A percentile compares a stretch with the other conserved stretches of the same genome.
Conservation (phyloP, 2,888 invertebrate genomes). For the Apamea sordens region DNA sequence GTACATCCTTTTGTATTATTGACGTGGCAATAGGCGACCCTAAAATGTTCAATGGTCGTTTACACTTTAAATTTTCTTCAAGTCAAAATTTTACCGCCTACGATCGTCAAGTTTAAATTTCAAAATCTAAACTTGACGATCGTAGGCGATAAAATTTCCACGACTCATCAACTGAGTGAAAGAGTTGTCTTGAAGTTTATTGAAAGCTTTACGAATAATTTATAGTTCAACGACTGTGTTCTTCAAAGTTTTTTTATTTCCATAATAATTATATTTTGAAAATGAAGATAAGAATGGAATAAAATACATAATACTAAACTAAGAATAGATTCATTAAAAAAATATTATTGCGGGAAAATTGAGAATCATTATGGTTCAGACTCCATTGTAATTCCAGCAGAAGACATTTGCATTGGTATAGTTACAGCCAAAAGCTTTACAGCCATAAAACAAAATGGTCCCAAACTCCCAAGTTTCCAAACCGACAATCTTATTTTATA, state of each 20-base stretch:
- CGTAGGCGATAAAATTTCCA: slow-evolving; percentile 21
- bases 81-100: not conserved
- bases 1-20: not conserved
- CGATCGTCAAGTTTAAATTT: too few relatives aligned
- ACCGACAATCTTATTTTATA: slow-evolving; percentile 27
- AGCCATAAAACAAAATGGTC: slow-evolving; percentile 13
- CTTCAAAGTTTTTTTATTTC: not conserved
- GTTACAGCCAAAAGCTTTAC: not conserved
- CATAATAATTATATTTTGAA: not conserved
- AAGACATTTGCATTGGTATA: not conserved
- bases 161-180: slow-evolving; percentile 1
- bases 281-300: not conserved
- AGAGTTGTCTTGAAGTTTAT: slow-evolving; percentile 1
- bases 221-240: slow-evolving; percentile 9
- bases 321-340: not conserved
- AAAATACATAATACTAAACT: not conserved
- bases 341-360: not conserved
- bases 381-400: not conserved
- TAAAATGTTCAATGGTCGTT: not conserved
- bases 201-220: slow-evolving; percentile 6
- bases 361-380: not conserved
- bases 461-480: slow-evolving; percentile 4
- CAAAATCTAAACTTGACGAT: slow-evolving; percentile 1
- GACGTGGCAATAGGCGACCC: not conserved
- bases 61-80: slow-evolving; percentile 2